Evolutionary conservation across 2,113 vertebrate genomes (phyloP), one percentile per base, ranked within the genome.

Genomic region (Bungarus multicinctus): DNA sequence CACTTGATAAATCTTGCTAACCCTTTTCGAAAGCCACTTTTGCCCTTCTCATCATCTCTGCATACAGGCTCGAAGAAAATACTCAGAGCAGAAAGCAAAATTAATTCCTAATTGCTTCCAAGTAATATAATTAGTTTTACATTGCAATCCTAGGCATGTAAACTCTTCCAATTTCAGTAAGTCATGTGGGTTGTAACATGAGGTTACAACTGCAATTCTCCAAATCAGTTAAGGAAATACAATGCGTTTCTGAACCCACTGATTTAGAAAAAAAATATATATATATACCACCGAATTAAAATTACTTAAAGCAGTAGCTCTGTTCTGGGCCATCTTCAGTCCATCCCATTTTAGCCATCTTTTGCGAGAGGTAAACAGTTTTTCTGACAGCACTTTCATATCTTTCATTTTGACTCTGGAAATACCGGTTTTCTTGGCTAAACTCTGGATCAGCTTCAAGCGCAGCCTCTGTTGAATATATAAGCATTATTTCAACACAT

Each of bases 291-390:
- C 34, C 18, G 3, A 81, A 81, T 92, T 86, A 45, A 86, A 85
- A 60, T 95, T 54, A 98, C 98, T 98, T 98, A 91, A 57, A n/a
- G 60, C 95, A 93, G 2, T 97, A 97, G 0, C 0, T 0, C 8
- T 14, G 3, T 95, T 98, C 98, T 3, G 11, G 94, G 27, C 98
- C 92, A 0, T 89, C 4, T 7, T 96, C 91, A 0, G 6, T 52
- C 98, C 98, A 98, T 94, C 97, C 97, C 94, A 97, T 94, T 81
- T 95, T 94, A 0, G 45, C 69, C n/a, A 97, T 96, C 89, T 96
- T 96, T 91, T 47, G 96, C 85, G 92, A 94, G 18, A 97, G 10
- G 39, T 97, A 93, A 89, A 97, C 92, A 47, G 50, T 94, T 57
- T 90, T 98, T 92, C 23, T 94, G 89, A 98, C 0, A 14, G 97